Percentiles rank a stretch among this genome's conserved stretches.
Evolutionary conservation across 2,888 invertebrate genomes (phyloP).

Genomic region (Baccha elongata): DNA sequence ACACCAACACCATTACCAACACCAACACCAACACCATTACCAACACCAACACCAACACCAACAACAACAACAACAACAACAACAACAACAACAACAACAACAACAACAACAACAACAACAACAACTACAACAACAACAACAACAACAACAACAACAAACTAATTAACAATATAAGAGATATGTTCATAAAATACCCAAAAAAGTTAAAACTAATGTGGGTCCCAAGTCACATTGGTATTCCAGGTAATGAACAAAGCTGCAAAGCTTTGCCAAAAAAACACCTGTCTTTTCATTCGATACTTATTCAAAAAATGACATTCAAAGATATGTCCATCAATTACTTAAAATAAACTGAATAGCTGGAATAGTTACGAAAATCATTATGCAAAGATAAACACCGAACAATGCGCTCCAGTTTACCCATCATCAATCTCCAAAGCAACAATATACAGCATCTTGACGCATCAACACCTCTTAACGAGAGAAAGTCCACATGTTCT

Average conservation of each 20-base stretch:
- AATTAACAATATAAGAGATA: too few species aligned
- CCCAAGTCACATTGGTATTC: too few species aligned
- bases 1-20: constrained; percentile 80
- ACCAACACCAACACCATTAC: constrained; percentile 79
- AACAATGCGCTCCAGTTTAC: background rate
- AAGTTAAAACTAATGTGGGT: too few species aligned
- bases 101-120: constrained; percentile 82
- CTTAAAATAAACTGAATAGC: background rate
- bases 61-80: constrained; percentile 82
- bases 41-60: constrained; percentile 84
- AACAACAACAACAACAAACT: constrained; percentile 77
- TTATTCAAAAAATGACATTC: background rate
- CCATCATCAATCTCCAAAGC: background rate
- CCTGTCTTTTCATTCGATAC: background rate
- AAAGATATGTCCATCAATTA: background rate
- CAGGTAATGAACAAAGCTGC: too few species aligned
- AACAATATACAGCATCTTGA: too few species aligned
- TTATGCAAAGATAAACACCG: background rate
- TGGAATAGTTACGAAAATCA: background rate
- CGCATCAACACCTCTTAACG: too few species aligned
- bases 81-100: constrained; percentile 83
- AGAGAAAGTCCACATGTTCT: too few species aligned
- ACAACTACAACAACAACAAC: constrained; percentile 81
- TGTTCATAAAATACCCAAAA: too few species aligned
- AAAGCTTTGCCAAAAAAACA: background rate